Conservation (phyloP, 2,888 invertebrate genomes). For the Alloplasta piceator region DNA sequence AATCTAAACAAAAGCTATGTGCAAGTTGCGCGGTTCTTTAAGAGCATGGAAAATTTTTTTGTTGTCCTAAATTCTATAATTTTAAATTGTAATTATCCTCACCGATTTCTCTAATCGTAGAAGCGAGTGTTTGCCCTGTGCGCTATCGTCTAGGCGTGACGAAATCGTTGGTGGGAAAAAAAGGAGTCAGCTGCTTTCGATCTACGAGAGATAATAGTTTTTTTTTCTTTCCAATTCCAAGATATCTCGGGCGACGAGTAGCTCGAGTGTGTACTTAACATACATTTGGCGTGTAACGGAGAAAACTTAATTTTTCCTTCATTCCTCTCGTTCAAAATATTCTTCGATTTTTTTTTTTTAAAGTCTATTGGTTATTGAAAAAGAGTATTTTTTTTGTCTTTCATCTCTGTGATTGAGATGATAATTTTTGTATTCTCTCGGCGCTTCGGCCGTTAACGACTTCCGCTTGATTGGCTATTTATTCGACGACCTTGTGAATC, state of each 20-base stretch:
- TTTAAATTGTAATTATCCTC: too few relatives aligned
- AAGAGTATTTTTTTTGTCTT: background rate
- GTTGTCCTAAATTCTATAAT: too few relatives aligned
- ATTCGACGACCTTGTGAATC: constrained; percentile 53
- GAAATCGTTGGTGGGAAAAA: constrained; percentile 11
- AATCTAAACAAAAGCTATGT: too few relatives aligned
- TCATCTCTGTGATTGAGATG: background rate
- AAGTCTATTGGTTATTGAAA: background rate
- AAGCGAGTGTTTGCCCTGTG: background rate
- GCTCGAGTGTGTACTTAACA: constrained; percentile 8
- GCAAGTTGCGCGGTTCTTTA: too few relatives aligned
- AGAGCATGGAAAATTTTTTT: too few relatives aligned
- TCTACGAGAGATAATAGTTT: constrained; percentile 43
- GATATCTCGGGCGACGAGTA: constrained; percentile 42
- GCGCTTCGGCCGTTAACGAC: constrained; percentile 36
- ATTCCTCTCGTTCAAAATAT: background rate
- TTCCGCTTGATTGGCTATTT: constrained; percentile 56
- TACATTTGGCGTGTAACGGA: background rate
- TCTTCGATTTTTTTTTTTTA: background rate
- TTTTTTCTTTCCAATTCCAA: constrained; percentile 13
- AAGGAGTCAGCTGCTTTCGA: constrained; percentile 36
- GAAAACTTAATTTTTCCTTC: background rate
- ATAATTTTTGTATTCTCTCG: constrained; percentile 40
- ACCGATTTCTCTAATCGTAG: background rate
- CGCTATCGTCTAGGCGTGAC: constrained; percentile 16